phyloP scores from a whole-genome alignment of 2,113 vertebrate genomes.

The Cygnus atratus region DNA sequence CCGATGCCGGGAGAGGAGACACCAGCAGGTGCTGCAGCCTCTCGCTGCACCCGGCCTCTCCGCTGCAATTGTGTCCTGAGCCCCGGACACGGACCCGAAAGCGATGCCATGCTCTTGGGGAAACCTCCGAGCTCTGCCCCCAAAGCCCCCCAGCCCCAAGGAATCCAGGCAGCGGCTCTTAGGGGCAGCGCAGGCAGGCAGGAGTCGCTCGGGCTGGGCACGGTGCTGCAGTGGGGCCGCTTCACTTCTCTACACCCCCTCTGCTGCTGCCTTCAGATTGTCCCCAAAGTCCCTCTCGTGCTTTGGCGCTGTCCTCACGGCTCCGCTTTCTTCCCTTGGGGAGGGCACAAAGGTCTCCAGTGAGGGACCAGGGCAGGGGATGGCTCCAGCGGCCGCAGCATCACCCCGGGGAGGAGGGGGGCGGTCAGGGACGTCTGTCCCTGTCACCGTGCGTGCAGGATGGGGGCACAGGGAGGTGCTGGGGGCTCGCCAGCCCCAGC shows the following conservation, averaged over 20 bases:
- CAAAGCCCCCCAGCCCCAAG: background rate
- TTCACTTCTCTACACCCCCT: fast-evolving
- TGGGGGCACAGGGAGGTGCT: fast-evolving
- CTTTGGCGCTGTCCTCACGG: fast-evolving
- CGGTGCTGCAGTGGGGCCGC: fast-evolving
- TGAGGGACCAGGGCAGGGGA: fast-evolving
- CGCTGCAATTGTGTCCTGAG: background rate
- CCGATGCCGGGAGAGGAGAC: background rate
- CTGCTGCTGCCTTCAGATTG: background rate
- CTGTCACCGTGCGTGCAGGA: fast-evolving
- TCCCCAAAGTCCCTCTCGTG: background rate
- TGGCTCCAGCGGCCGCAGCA: fast-evolving
- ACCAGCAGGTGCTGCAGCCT: too few species aligned
- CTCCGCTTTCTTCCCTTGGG: background rate
- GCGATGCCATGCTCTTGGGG: background rate
- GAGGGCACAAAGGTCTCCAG: background rate
- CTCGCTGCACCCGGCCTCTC: background rate
- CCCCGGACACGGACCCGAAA: too few species aligned
- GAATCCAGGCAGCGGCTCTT: background rate
- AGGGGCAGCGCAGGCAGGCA: background rate
- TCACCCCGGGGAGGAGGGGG: background rate
- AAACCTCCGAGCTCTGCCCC: background rate
- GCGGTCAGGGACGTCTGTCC: fast-evolving
- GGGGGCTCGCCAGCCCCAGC: fast-evolving
- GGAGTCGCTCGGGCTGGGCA: fast-evolving